phyloP scores from a whole-genome alignment of 2,888 invertebrate genomes.

The Oasisia sp. region DNA sequence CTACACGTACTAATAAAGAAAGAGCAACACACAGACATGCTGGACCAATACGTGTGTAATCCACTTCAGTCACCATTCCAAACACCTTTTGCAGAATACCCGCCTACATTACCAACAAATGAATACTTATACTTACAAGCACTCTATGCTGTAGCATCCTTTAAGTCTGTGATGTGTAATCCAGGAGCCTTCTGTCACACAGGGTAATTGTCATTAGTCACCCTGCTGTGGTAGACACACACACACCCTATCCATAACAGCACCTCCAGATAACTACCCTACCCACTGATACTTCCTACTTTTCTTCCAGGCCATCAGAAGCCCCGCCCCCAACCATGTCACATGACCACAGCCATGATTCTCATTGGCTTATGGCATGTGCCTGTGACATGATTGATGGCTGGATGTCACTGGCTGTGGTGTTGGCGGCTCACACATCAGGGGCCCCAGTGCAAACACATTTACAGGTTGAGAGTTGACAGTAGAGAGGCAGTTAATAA shows the following conservation, averaged over 20 bases:
- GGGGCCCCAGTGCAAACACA: background rate
- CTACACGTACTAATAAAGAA: background rate
- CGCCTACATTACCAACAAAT: background rate
- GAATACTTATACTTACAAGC: background rate
- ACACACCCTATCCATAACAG: background rate
- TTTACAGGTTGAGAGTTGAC: background rate
- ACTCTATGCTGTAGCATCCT: background rate
- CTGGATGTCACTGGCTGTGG: background rate
- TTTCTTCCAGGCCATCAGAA: background rate
- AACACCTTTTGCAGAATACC: background rate
- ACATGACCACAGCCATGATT: background rate
- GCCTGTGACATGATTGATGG: background rate
- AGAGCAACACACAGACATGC: background rate
- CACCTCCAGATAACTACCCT: background rate
- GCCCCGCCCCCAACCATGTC: background rate
- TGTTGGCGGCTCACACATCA: background rate
- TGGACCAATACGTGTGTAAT: background rate
- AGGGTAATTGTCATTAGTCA: background rate
- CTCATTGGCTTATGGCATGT: background rate
- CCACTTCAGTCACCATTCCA: background rate
- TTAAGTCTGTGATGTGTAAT: background rate
- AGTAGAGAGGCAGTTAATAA: background rate
- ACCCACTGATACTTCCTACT: background rate
- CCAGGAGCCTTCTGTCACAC: background rate
- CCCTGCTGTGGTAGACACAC: background rate